Base-by-base conservation (phyloP, 2,797 vertebrate species). In the Phalanger gymnotis region DNA sequence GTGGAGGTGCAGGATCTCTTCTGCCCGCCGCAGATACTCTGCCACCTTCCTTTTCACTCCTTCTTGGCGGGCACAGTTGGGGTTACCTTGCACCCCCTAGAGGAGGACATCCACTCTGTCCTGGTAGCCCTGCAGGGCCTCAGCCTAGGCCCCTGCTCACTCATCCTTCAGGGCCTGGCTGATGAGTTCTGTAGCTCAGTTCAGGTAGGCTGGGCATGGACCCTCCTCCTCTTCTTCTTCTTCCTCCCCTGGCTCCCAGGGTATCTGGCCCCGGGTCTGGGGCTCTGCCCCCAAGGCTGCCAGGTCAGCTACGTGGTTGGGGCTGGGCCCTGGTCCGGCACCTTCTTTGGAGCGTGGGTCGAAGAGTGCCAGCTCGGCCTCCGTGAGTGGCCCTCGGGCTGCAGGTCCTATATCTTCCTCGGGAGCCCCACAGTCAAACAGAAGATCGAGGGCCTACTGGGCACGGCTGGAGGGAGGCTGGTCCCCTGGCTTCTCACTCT, bases 291-390 rank as follows among this genome's bases (percentile, higher is more conserved):
- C 95, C 91, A 97, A 28, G 96, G 98, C 16, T 98, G 98, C 95
- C 98, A 98, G 97, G 98, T 98, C 96, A 25, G 95, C 19, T 4
- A 53, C 5, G 12, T 96, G 92, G 66, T 95, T 81, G 55, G 47
- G 51, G 54, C 14, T 53, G 47, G 96, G 89, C 55, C 93, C 94
- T 47, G 92, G 55, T 14, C 92, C 93, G 1, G 81, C 27, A 0
- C 52, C 95, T 99, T 99, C 98, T 98, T 99, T 99, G 97, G 98
- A 99, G 98, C 99, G 99, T 52, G 99, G 99, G 97, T 99, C 99
- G 58, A 99, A 99, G 56, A 99, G 98, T 28, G 99, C 99, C 61
- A 99, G 96, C 97, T 99, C 99, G 0, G 98, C 98, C 34, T 99
- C 98, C 2, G 99, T 99, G 93, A 99, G 98, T 2, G 92, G 96